A percentile compares a stretch with the other conserved stretches of the same genome.
Conservation (phyloP, 1,140 invertebrate genomes). For the Brachionus koreanus region DNA sequence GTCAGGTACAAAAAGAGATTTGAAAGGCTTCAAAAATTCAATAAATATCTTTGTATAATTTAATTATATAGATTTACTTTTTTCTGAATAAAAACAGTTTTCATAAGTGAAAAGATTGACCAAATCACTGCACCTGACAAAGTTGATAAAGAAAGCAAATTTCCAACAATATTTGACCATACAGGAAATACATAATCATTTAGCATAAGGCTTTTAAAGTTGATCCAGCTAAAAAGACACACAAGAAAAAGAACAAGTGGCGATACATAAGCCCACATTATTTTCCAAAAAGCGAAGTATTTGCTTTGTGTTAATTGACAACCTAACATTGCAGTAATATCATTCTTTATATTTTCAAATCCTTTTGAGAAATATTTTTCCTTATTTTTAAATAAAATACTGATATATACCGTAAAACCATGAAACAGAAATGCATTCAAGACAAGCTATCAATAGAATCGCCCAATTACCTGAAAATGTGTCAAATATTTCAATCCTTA, state of each 20-base stretch:
- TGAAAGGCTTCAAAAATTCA: background rate
- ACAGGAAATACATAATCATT: slow-evolving; percentile 9
- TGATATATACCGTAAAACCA: slow-evolving; percentile 67
- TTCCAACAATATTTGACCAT: slow-evolving; percentile 11
- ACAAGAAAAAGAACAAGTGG: background rate
- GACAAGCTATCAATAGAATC: slow-evolving; percentile 67
- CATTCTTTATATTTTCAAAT: slow-evolving; percentile 8
- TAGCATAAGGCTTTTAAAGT: background rate
- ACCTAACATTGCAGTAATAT: slow-evolving; percentile 44
- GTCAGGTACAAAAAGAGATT: background rate
- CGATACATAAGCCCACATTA: background rate
- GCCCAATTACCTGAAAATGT: slow-evolving; percentile 69
- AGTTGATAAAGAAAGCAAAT: background rate
- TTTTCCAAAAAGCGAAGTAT: background rate
- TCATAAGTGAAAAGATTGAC: background rate
- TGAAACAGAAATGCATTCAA: slow-evolving; percentile 69
- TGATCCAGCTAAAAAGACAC: background rate
- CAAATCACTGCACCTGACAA: slow-evolving; percentile 27
- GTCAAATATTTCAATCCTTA: slow-evolving; percentile 65
- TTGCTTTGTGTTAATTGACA: background rate
- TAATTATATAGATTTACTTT: background rate
- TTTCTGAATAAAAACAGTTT: background rate
- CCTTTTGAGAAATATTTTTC: background rate
- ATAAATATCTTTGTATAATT: background rate
- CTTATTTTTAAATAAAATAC: background rate